Evolutionary conservation across 30 jellyfish, hydroid and myxozoan genomes (phyloP), one percentile per base, ranked within the genome.

Genomic region (Hydra vulgaris): DNA sequence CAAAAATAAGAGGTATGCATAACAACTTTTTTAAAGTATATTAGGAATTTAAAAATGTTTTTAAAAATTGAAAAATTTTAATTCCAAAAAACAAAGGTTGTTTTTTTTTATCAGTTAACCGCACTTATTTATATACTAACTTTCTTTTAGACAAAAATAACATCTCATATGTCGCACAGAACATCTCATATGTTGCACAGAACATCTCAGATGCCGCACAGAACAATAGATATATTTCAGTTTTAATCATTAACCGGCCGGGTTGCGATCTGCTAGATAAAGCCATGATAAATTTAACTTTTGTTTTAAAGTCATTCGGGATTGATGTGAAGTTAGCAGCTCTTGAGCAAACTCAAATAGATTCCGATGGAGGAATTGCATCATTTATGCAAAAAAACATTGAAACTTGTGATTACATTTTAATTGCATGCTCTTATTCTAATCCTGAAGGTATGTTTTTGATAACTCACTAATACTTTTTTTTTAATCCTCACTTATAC

Each of bases 321-420:
- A 52, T 78, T 56, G 53, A 53, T 23, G 85, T 78, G 56, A 78
- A 61, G 21, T 7, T 78, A 52, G 76, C 85, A 27, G 40, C 54
- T 8, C 82, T 78, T 27, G 85, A 78, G 25, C 85, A 78, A n/a
- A 15, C 27, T 5, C 67, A 78, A 1, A 26, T 78, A 3, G 85
- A 78, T n/a, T 81, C 85, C 12, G 85, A 54, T 3, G 85, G 85
- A 23, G 85, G 85, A 21, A 78, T 78, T 18, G 76, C 85, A 16
- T 78, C 85, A 7, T 78, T 21, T 23, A 53, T 78, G 77, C 85
- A 78, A 61, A 27, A 18, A 21, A 15, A 78, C 53, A 78, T 78
- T 78, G 79, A 78, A 25, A 23, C 27, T 21, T 78, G 85, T 52
- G 85, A 78, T 61, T 78, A 78, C 85, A 78, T 78, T 15, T 80